Evolutionary conservation across 2,113 vertebrate genomes (phyloP).

Genomic region (Acrocephalus arundinaceus): DNA sequence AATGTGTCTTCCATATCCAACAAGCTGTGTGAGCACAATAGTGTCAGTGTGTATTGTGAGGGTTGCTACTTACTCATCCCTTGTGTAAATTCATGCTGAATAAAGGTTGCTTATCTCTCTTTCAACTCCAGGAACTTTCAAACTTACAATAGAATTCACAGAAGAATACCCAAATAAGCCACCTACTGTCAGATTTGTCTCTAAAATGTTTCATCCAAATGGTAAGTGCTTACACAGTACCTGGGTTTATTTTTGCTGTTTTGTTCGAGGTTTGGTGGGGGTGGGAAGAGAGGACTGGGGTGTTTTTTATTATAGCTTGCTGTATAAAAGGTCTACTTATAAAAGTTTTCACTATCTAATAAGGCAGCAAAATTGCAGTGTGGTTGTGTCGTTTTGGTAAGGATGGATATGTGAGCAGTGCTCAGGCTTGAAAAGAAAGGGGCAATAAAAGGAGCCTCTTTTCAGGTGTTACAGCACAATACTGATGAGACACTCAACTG

Average conservation of each 20-base stretch:
- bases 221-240: conserved; percentile 74
- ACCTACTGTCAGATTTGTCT: conserved; percentile 98
- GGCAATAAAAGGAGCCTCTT: not conserved
- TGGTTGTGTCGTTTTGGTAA: not conserved
- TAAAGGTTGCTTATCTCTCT: conserved; percentile 27
- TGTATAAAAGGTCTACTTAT: not conserved
- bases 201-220: conserved; percentile 99
- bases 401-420: not conserved
- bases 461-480: not conserved
- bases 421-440: not conserved
- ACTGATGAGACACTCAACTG: not conserved
- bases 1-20: not conserved
- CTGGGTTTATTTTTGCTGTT: not conserved
- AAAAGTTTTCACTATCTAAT: not conserved
- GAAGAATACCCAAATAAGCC: conserved; percentile 99
- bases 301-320: not conserved
- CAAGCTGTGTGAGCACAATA: not conserved
- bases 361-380: not conserved
- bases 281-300: not conserved
- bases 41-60: not conserved
- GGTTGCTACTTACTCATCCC: not conserved
- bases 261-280: not conserved
- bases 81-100: not conserved
- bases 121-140: conserved; percentile 89
- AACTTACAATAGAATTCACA: conserved; percentile 99